phyloP scores from a whole-genome alignment of 1,140 invertebrate genomes.

The Drosophila pseudoananassae region DNA sequence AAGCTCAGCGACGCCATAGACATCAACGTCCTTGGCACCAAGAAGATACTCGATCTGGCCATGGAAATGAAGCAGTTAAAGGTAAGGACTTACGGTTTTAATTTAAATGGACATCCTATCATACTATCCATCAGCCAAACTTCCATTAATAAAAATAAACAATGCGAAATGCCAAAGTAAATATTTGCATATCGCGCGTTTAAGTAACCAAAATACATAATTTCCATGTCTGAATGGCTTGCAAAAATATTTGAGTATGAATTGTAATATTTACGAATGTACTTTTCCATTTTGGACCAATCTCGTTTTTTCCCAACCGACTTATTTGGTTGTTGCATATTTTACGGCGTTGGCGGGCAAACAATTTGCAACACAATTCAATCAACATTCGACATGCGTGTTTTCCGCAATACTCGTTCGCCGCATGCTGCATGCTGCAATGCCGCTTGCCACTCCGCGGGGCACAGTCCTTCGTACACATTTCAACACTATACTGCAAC shows the following conservation, averaged over 20 bases:
- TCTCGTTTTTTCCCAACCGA: conserved; percentile 4
- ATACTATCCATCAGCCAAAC: neutral
- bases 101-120: neutral
- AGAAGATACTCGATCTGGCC: conserved; percentile 86
- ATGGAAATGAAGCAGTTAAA: conserved; percentile 88
- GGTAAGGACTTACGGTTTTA: conserved; percentile 79
- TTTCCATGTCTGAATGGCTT: conserved; percentile 53
- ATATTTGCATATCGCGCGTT: conserved; percentile 66
- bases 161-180: conserved; percentile 39
- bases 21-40: conserved; percentile 87
- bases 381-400: conserved; percentile 73
- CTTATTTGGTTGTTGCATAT: conserved; percentile 59
- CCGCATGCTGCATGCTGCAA: too few relatives aligned
- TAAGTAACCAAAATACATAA: conserved; percentile 75
- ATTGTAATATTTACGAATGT: conserved; percentile 69
- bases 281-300: conserved; percentile 6
- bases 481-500: conserved; percentile 89
- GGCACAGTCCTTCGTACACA: conserved; percentile 86
- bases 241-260: conserved; percentile 67
- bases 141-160: conserved; percentile 35
- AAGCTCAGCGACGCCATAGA: conserved; percentile 87
- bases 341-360: conserved; percentile 63
- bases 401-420: conserved; percentile 6
- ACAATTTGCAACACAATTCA: conserved; percentile 81
- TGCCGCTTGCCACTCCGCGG: neutral